phyloP scores from a whole-genome alignment of 2,888 invertebrate genomes.

The Sinodicranocentrus sp. region DNA sequence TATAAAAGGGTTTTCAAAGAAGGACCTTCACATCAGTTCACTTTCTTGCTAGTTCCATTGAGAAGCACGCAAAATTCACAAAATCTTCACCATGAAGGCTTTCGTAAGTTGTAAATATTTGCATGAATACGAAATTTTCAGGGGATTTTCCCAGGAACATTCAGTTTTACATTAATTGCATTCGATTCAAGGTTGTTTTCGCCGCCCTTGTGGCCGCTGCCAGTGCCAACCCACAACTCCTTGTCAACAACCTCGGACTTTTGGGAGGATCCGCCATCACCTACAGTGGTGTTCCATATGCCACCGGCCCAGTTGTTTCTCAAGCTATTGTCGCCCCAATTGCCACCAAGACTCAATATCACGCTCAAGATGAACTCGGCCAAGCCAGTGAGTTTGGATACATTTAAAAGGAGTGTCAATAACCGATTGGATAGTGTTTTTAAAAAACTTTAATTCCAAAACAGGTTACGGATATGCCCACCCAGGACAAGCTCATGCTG shows the following conservation, averaged over 20 bases:
- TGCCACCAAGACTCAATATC: slow-evolving; percentile 74
- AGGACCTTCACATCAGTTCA: slow-evolving; percentile 55
- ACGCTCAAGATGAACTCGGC: slow-evolving; percentile 78
- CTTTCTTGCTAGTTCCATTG: slow-evolving; percentile 44
- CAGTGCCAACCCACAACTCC: slow-evolving; percentile 77
- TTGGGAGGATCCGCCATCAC: slow-evolving; percentile 26
- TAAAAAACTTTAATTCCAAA: slow-evolving; percentile 77
- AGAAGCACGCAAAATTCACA: slow-evolving; percentile 40
- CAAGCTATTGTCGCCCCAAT: slow-evolving; percentile 66
- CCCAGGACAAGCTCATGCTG: slow-evolving; percentile 78
- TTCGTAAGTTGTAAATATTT: slow-evolving; percentile 62
- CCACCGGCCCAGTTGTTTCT: slow-evolving; percentile 49
- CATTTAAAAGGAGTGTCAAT: no score
- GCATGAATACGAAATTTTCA: background rate
- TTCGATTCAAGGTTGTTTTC: slow-evolving; percentile 80
- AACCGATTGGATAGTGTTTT: no score
- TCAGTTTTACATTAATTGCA: slow-evolving; percentile 3
- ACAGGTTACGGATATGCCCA: slow-evolving; percentile 76
- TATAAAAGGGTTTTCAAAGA: slow-evolving; percentile 66
- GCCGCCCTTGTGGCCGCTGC: slow-evolving; percentile 80
- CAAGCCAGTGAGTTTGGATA: no score
- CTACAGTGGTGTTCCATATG: no score
- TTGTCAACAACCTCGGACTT: slow-evolving; percentile 48
- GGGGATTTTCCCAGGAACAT: slow-evolving; percentile 2
- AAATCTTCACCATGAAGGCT: slow-evolving; percentile 70